Evolutionary conservation across 2,888 invertebrate genomes (phyloP), one percentile per base, ranked within the genome.

Genomic region (Nesidiocoris tenuis): DNA sequence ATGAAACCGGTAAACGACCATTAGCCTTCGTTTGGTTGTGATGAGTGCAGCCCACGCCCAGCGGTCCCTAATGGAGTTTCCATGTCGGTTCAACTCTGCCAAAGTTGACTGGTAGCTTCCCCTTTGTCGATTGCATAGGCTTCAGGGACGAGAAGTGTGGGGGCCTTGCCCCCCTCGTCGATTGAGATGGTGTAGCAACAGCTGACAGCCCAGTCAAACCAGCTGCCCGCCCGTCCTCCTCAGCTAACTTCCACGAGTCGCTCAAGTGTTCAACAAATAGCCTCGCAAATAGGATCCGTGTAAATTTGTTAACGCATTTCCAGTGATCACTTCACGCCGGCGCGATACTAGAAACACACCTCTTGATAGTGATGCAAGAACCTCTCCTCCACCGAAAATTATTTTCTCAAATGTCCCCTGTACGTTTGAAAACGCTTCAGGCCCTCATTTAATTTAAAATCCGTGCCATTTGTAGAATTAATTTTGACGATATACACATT

Each of bases 241-340:
- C 12, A 39, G n/a, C n/a, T 12, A 39, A 39, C 39, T 39, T 39
- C 39, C 39, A 3, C 12, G 39, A 39, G 39, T 12, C 12, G 39
- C 25, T 39, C 19, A 1, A 65, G 65, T 39, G 65, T 39, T 65
- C 54, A 24, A 65, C 65, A 65, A 65, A 65, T 65, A 65, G 65
- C 39, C 39, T n/a, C 39, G 65, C 65, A 65, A 65, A 65, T 65
- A 24, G 65, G 65, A 65, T 65, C 25, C 25, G 65, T 39, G 65
- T 65, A 65, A 65, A 65, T 65, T 65, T 65, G 65, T 65, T 65
- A 65, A 39, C 65, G 39, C 65, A 25, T 65, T 65, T 39, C 65
- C 65, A 16, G 39, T 39, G 25, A 39, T 12, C 39, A 12, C 12
- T 39, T 39, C 39, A 12, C 39, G 3, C 39, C 39, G 39, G 12